Percentiles rank a stretch among this genome's conserved stretches.
Conservation (phyloP, 2,888 invertebrate genomes). For the Heterodera filipjevi region DNA sequence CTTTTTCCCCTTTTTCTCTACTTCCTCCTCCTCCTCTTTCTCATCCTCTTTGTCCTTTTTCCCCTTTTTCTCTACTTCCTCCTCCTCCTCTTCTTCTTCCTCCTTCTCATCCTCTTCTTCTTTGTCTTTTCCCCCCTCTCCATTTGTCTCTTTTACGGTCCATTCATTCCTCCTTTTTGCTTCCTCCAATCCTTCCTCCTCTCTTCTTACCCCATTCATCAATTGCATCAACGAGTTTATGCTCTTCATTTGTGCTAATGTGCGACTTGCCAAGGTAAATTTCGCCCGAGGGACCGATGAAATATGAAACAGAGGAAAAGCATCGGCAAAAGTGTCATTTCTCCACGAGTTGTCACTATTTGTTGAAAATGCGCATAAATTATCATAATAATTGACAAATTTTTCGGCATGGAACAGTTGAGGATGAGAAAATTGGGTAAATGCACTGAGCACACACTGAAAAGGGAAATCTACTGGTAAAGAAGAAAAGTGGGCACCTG, state of each 20-base stretch:
- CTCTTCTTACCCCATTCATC: neutral
- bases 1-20: constrained; percentile 5
- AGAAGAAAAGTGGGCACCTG: neutral
- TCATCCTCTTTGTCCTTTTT: neutral
- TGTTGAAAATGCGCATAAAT: constrained; percentile 36
- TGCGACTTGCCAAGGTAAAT: constrained; percentile 13
- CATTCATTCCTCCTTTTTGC: neutral
- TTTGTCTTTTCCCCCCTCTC: neutral
- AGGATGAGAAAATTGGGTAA: constrained; percentile 55
- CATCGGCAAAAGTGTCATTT: constrained; percentile 15
- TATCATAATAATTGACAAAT: constrained; percentile 63
- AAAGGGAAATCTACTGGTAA: constrained; percentile 40
- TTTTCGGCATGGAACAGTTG: constrained; percentile 51
- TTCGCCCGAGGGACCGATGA: neutral
- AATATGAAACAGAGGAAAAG: neutral
- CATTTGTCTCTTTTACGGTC: constrained; percentile 24
- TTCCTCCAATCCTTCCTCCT: neutral
- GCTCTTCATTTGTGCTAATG: neutral
- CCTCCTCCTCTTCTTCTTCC: neutral
- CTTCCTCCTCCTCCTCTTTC: constrained; percentile 12
- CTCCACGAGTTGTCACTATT: constrained; percentile 34
- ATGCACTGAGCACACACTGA: constrained; percentile 58
- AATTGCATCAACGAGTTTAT: neutral
- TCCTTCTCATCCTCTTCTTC: neutral
- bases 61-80: neutral